A percentile compares a stretch with the other conserved stretches of the same genome.
Conservation (phyloP, 2,113 vertebrate species). For the Theristicus caerulescens region DNA sequence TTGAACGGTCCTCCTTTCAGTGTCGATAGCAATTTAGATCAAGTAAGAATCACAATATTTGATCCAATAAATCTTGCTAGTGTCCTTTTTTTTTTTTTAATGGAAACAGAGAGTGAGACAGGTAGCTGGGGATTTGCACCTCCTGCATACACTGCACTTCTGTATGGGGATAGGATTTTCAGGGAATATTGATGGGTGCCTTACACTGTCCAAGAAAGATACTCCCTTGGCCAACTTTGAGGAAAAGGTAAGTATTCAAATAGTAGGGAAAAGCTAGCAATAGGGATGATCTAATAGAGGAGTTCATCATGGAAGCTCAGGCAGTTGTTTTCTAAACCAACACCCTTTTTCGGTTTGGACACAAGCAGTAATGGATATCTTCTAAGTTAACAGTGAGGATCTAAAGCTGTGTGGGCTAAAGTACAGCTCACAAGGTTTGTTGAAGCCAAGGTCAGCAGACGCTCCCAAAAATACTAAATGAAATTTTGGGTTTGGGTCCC, state of each 20-base stretch:
- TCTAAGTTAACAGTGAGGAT: conserved; percentile 16
- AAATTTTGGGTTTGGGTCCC: conserved; percentile 2
- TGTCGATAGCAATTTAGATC: not conserved
- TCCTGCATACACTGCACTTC: not conserved
- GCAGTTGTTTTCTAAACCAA: conserved; percentile 36
- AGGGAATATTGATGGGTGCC: not conserved
- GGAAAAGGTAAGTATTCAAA: not conserved
- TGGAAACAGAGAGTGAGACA: not conserved
- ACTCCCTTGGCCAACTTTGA: not conserved
- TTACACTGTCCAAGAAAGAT: not conserved
- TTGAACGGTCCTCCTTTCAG: not conserved
- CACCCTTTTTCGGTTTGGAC: conserved; percentile 25
- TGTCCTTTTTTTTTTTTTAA: not conserved
- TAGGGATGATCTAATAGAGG: not conserved
- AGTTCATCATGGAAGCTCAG: not conserved
- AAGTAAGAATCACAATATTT: not conserved
- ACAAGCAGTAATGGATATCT: not conserved
- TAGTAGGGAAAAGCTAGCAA: not conserved
- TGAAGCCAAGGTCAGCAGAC: conserved; percentile 23
- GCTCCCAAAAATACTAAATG: conserved; percentile 14
- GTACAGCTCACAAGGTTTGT: conserved; percentile 19
- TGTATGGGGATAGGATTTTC: not conserved
- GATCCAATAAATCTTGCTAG: not conserved
- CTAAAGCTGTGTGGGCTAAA: conserved; percentile 47
- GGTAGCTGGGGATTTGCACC: not conserved